Conservation (phyloP, 2,113 vertebrate species). For the Carettochelys insculpta region DNA sequence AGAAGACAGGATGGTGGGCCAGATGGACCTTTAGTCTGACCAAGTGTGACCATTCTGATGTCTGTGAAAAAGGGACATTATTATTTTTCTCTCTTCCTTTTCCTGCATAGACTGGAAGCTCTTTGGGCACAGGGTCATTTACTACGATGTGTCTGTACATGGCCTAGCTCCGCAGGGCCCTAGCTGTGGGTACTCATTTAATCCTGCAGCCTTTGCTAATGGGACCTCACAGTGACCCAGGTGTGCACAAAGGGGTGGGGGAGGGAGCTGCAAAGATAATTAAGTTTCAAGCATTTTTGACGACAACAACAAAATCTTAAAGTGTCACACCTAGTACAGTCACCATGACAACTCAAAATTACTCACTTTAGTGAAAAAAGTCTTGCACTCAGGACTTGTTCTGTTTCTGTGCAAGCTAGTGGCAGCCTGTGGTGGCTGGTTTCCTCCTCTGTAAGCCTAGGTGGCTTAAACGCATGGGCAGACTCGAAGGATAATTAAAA, state of each 20-base stretch:
- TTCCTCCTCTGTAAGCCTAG: background rate
- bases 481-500: constrained; percentile 58
- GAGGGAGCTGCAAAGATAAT: background rate
- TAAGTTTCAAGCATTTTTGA: background rate
- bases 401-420: background rate
- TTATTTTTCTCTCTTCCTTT: background rate
- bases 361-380: background rate
- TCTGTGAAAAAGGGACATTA: background rate
- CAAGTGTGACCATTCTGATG: no score
- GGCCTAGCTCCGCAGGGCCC: background rate
- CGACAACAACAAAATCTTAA: background rate
- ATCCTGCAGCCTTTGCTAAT: background rate
- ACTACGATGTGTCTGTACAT: background rate
- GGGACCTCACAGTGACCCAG: background rate
- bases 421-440: background rate
- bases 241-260: background rate
- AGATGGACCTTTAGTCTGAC: no score
- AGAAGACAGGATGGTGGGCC: no score
- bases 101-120: background rate
- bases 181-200: background rate
- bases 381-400: background rate
- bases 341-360: constrained; percentile 7
- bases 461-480: background rate
- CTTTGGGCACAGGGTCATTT: background rate
- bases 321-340: constrained; percentile 18